Conservation (phyloP, 2,888 invertebrate genomes). For the Nemoura dubitans region DNA sequence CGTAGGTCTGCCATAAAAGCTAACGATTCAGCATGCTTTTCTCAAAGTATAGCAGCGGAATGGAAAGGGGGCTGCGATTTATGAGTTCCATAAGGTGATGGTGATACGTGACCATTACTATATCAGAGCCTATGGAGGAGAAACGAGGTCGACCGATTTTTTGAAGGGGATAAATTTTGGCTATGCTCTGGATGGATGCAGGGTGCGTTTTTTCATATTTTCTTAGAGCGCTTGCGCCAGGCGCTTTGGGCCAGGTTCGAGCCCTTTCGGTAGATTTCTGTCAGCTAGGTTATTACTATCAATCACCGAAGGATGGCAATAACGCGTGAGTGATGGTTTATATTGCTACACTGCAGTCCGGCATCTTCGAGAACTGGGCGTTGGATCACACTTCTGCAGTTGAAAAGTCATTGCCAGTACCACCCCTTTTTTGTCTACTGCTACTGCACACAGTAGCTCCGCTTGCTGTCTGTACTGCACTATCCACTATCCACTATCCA, state of each 20-base stretch:
- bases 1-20: constrained; percentile 43
- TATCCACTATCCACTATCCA: too few relatives aligned
- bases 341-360: constrained; percentile 34
- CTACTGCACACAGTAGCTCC: constrained; percentile 45
- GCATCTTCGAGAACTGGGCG: constrained; percentile 21
- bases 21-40: constrained; percentile 46
- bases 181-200: constrained; percentile 36
- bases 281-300: constrained; percentile 51
- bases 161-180: constrained; percentile 51
- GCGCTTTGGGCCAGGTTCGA: constrained; percentile 28
- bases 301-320: constrained; percentile 48
- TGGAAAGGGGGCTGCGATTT: constrained; percentile 53
- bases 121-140: constrained; percentile 38
- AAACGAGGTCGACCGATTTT: constrained; percentile 43
- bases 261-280: constrained; percentile 48
- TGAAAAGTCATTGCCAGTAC: constrained; percentile 39
- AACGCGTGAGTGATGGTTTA: constrained; percentile 49
- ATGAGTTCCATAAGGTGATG: constrained; percentile 56
- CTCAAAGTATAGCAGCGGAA: constrained; percentile 30
- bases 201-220: constrained; percentile 35
- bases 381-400: constrained; percentile 9
- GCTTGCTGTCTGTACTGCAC: constrained; percentile 20
- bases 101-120: constrained; percentile 56
- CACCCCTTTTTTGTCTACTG: constrained; percentile 38
- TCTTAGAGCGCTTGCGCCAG: background rate